Evolutionary conservation across 2,113 vertebrate species (phyloP).

Genomic region (Embiotoca jacksoni): DNA sequence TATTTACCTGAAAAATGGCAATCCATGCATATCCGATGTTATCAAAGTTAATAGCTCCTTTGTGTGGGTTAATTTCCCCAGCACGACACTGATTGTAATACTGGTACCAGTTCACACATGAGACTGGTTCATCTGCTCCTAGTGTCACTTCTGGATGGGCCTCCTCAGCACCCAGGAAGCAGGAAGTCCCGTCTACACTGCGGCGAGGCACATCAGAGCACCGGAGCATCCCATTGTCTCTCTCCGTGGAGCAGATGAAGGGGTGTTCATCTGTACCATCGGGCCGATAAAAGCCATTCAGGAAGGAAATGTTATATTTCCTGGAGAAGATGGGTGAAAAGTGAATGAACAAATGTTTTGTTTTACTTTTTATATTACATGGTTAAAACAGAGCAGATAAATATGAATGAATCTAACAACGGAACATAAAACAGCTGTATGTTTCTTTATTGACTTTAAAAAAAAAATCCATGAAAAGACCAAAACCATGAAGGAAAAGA

Average conservation of each 20-base stretch:
- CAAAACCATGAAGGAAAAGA: not conserved
- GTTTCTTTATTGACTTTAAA: not conserved
- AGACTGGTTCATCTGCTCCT: slow-evolving; percentile 23
- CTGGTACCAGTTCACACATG: slow-evolving; percentile 97
- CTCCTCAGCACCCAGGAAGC: slow-evolving; percentile 84
- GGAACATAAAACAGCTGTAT: too few relatives aligned
- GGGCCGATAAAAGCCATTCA: slow-evolving; percentile 90
- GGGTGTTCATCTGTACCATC: slow-evolving; percentile 93
- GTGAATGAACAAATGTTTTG: not conserved
- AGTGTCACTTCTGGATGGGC: slow-evolving; percentile 61
- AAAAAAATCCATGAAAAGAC: not conserved
- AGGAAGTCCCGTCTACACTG: slow-evolving; percentile 87
- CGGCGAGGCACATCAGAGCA: slow-evolving; percentile 91
- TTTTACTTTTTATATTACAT: not conserved
- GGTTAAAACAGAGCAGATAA: not conserved
- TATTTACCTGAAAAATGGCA: slow-evolving; percentile 96
- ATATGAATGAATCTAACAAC: not conserved
- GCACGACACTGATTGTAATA: slow-evolving; percentile 94
- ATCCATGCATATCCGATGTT: slow-evolving; percentile 99
- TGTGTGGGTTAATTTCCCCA: slow-evolving; percentile 94
- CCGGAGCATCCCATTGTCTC: slow-evolving; percentile 95
- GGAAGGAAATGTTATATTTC: slow-evolving; percentile 91
- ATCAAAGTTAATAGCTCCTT: slow-evolving; percentile 98
- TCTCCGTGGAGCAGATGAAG: slow-evolving; percentile 93
- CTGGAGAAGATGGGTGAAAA: slow-evolving; percentile 66